Percentiles rank a stretch among this genome's conserved stretches.
phyloP scores from a whole-genome alignment of 2,797 vertebrate genomes.

The Pangasius sanitwongsei region DNA sequence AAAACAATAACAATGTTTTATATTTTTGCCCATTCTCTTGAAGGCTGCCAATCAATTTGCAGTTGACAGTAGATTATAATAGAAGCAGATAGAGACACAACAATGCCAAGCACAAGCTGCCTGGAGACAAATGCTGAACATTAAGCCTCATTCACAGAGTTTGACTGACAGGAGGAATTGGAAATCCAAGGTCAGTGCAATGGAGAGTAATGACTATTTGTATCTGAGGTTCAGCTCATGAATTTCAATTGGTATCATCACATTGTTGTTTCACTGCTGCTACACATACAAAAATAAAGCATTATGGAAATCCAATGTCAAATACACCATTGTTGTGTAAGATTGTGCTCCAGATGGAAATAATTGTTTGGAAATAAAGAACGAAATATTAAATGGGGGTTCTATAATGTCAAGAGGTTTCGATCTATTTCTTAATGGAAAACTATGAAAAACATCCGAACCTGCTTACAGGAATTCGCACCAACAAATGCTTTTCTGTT shows the following conservation, averaged over 20 bases:
- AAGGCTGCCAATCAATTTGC: not conserved
- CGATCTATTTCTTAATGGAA: slow-evolving; percentile 8
- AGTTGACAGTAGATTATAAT: not conserved
- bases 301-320: slow-evolving; percentile 12
- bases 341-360: slow-evolving; percentile 1
- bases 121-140: slow-evolving; percentile 24
- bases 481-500: not conserved
- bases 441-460: slow-evolving; percentile 8
- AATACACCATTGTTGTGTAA: slow-evolving; percentile 20
- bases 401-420: not conserved
- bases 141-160: slow-evolving; percentile 11
- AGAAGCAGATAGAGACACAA: not conserved
- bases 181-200: slow-evolving; percentile 48
- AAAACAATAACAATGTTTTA: too few relatives aligned
- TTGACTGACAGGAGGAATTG: slow-evolving; percentile 29
- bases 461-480: not conserved
- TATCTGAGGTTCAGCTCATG: slow-evolving; percentile 41
- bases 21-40: not conserved
- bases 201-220: slow-evolving; percentile 46
- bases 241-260: slow-evolving; percentile 43
- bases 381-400: not conserved
- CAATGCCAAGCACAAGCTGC: slow-evolving; percentile 4
- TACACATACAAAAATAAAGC: not conserved
- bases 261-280: slow-evolving; percentile 14
- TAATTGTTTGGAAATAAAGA: not conserved